Conservation (phyloP, 2,888 invertebrate genomes). For the Hyppa rectilinea region DNA sequence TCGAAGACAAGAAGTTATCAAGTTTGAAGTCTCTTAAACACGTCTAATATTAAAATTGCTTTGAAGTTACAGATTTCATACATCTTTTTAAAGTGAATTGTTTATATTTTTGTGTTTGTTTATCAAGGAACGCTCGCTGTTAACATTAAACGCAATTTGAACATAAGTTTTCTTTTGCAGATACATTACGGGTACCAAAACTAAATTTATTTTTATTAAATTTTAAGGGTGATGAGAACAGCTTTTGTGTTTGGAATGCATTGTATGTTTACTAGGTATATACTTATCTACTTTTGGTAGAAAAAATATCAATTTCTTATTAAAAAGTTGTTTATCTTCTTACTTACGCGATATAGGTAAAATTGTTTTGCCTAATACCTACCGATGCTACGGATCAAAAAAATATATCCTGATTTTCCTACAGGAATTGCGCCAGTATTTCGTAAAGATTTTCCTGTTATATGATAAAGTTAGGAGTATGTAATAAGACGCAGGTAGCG, state of each 20-base stretch:
- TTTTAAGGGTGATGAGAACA: slow-evolving; percentile 22
- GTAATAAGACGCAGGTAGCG: slow-evolving; percentile 21
- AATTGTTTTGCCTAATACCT: background rate
- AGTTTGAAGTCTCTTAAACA: background rate
- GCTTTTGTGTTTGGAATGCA: slow-evolving; percentile 24
- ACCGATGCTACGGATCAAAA: background rate
- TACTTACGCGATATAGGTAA: background rate
- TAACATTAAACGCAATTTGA: slow-evolving; percentile 30
- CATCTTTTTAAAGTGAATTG: background rate
- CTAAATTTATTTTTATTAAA: slow-evolving; percentile 32
- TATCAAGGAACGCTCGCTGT: slow-evolving; percentile 14
- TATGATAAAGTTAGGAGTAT: slow-evolving; percentile 4
- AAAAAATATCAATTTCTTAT: background rate
- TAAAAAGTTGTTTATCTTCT: background rate
- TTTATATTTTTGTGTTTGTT: slow-evolving; percentile 37
- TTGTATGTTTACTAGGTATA: slow-evolving; percentile 15
- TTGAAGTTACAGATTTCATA: slow-evolving; percentile 5
- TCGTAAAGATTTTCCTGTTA: background rate
- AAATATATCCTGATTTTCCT: background rate
- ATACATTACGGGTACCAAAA: slow-evolving; percentile 12
- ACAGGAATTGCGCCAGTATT: slow-evolving; percentile 3
- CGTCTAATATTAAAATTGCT: slow-evolving; percentile 4
- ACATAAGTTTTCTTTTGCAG: slow-evolving; percentile 18
- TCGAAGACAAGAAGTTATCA: background rate
- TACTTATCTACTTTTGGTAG: background rate